Percentiles rank a stretch among this genome's conserved stretches.
Evolutionary conservation across 2,113 vertebrate genomes (phyloP).

Genomic region (Thermophis baileyi): DNA sequence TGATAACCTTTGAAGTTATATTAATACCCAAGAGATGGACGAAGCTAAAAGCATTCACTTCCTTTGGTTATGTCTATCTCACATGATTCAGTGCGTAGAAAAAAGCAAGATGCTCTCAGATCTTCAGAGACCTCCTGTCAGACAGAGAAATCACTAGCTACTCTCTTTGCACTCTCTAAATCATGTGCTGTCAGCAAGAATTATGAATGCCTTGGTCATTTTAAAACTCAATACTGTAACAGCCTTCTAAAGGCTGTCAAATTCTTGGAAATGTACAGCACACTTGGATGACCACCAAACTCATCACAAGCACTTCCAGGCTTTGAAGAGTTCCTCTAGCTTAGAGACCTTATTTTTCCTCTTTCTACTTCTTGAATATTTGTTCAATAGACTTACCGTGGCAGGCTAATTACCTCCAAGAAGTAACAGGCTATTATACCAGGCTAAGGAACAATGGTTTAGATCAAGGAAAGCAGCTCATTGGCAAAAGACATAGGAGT

Average conservation of each 20-base stretch:
- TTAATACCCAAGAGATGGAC: background rate
- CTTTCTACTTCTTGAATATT: background rate
- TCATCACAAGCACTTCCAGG: background rate
- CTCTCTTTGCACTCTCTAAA: background rate
- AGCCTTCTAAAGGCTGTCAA: background rate
- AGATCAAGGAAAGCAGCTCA: background rate
- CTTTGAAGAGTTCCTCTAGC: background rate
- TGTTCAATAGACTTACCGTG: background rate
- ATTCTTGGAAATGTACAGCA: background rate
- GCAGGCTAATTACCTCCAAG: background rate
- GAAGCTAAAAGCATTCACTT: background rate
- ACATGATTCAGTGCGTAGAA: rapidly evolving
- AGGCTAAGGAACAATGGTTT: background rate
- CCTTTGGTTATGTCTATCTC: background rate
- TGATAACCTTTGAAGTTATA: constrained; percentile 26
- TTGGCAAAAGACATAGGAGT: background rate
- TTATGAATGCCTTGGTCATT: background rate
- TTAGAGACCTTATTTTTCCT: background rate
- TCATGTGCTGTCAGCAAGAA: background rate
- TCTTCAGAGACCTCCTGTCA: background rate
- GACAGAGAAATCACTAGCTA: background rate
- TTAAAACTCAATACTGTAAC: background rate
- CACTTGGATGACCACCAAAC: background rate
- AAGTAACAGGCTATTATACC: background rate
- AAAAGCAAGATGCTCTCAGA: background rate